Conservation (phyloP, 2,797 vertebrate genomes). For the Epinephelus malabaricus region DNA sequence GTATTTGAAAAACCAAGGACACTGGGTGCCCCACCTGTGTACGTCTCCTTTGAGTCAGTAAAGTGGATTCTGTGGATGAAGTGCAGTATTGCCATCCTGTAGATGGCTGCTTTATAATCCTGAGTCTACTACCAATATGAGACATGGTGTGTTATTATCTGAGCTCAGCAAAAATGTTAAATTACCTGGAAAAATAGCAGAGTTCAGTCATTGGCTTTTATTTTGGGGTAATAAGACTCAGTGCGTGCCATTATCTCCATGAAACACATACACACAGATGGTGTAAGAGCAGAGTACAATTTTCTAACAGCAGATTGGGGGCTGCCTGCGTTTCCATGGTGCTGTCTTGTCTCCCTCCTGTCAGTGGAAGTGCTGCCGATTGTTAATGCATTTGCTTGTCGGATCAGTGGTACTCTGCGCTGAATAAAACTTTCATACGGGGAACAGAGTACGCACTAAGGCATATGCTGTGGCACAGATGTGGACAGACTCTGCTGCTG, state of each 20-base stretch:
- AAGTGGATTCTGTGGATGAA: conserved; percentile 7
- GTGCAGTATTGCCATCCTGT: neutral
- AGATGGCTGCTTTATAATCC: conserved; percentile 4
- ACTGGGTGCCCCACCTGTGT: neutral
- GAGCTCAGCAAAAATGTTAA: conserved; percentile 8
- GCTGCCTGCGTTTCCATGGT: conserved; percentile 12
- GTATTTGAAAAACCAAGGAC: neutral
- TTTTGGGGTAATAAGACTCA: conserved; percentile 22
- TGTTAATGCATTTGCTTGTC: conserved; percentile 31
- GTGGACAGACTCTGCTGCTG: conserved; percentile 43
- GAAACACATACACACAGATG: conserved; percentile 35
- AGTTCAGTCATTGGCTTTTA: conserved; percentile 46
- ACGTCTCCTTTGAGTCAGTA: conserved; percentile 3
- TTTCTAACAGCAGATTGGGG: conserved; percentile 17
- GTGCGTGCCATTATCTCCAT: conserved; percentile 29
- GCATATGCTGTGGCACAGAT: conserved; percentile 24
- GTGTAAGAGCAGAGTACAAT: conserved; percentile 18
- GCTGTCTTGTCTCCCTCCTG: neutral
- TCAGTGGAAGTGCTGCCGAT: conserved; percentile 19
- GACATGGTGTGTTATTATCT: conserved; percentile 25
- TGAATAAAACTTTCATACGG: conserved; percentile 20
- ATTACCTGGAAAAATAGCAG: conserved; percentile 24
- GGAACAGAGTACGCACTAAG: conserved; percentile 1
- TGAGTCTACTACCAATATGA: neutral
- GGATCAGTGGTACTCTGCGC: neutral